Evolutionary conservation across 2,113 vertebrate genomes (phyloP).

Genomic region (Poeciliopsis prolifica): DNA sequence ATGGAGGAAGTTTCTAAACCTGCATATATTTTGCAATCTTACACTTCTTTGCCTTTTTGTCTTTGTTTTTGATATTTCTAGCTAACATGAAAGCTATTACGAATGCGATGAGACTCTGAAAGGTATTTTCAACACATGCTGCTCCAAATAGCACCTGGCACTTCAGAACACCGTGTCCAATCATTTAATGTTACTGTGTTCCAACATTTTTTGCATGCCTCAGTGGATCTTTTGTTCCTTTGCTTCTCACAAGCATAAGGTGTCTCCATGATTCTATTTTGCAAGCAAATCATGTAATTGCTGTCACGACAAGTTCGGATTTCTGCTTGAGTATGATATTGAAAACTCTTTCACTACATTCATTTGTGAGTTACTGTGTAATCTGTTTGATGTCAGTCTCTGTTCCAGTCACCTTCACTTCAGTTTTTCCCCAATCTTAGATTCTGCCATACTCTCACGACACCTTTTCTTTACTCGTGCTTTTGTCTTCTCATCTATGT

Average conservation of each 20-base stretch:
- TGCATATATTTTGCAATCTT: slow-evolving; percentile 7
- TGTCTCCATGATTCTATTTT: slow-evolving; percentile 58
- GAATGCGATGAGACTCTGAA: slow-evolving; percentile 19
- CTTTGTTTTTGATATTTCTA: not conserved
- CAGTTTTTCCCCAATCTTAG: not conserved
- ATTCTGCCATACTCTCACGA: slow-evolving; percentile 5
- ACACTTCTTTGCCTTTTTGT: not conserved
- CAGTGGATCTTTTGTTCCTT: slow-evolving; percentile 15
- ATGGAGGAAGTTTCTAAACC: slow-evolving; percentile 40
- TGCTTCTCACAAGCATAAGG: slow-evolving; percentile 17
- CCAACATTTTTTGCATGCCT: slow-evolving; percentile 28
- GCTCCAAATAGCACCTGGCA: slow-evolving; percentile 3
- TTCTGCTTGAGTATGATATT: slow-evolving; percentile 60
- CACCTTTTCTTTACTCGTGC: slow-evolving; percentile 30
- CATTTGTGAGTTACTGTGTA: slow-evolving; percentile 67
- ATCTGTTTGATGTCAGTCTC: slow-evolving; percentile 60
- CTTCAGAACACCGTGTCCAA: slow-evolving; percentile 39
- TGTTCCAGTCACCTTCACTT: slow-evolving; percentile 27
- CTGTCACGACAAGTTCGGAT: slow-evolving; percentile 54
- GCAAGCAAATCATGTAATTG: slow-evolving; percentile 55
- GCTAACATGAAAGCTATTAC: slow-evolving; percentile 16
- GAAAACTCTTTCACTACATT: slow-evolving; percentile 57
- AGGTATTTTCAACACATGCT: slow-evolving; percentile 7
- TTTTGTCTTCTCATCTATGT: slow-evolving; percentile 41
- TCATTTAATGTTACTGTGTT: slow-evolving; percentile 27